These are phyloP conservation scores for Megaceryle torquata DNA, from an alignment of 2,113 vertebrate species.

Conservation along the genomic window DNA sequence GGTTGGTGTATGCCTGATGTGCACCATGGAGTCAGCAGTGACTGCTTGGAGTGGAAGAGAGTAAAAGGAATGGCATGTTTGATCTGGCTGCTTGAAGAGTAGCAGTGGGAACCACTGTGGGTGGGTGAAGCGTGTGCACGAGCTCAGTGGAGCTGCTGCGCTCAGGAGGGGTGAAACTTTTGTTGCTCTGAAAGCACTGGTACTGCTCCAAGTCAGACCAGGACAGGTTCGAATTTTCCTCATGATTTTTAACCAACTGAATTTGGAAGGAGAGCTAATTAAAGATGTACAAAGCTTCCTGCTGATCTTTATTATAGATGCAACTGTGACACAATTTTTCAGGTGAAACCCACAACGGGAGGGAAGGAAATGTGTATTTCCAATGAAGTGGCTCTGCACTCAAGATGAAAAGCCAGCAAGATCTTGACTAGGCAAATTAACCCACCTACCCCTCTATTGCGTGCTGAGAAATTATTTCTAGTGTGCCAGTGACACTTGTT, in stretches of 20 bases:
- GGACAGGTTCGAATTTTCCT: background rate
- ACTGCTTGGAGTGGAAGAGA: background rate
- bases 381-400: background rate
- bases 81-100: background rate
- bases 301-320: background rate
- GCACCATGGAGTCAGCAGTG: background rate
- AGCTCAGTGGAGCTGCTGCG: background rate
- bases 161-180: background rate
- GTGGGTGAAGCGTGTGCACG: accelerated
- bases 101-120: accelerated
- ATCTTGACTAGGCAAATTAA: conserved; percentile 13
- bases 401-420: background rate
- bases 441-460: background rate
- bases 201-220: background rate
- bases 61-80: background rate
- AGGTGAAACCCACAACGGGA: background rate
- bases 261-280: background rate
- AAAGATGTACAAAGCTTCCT: background rate
- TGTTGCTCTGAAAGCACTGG: background rate
- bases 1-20: background rate
- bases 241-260: background rate
- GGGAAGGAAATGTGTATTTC: background rate
- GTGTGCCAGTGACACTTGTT: background rate
- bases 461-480: conserved; percentile 28
- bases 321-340: background rate